These are phyloP conservation scores for Ictalurus punctatus DNA, from an alignment of 2,113 vertebrate genomes.

Conservation along the genomic window DNA sequence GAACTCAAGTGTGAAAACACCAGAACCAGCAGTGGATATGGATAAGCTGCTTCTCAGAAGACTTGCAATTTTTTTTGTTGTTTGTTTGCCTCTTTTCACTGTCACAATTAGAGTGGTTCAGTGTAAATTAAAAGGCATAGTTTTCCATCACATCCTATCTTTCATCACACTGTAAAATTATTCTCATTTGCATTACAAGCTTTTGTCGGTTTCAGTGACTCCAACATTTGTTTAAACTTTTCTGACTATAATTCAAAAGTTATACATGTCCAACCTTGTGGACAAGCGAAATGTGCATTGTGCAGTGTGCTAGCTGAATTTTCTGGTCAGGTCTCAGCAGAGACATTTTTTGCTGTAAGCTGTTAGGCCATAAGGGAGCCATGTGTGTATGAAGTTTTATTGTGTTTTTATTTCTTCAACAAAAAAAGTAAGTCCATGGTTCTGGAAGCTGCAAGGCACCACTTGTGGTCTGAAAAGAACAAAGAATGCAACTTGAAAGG, in stretches of 20 bases:
- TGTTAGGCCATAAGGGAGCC: not conserved
- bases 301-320: not conserved
- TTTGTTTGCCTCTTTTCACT: constrained; percentile 5
- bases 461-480: constrained; percentile 2
- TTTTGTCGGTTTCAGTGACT: not conserved
- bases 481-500: not conserved
- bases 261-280: not conserved
- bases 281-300: not conserved
- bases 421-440: not conserved
- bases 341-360: not conserved
- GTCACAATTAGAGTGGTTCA: constrained; percentile 19
- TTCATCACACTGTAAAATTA: not conserved
- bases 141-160: not conserved
- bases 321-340: not conserved
- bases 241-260: not conserved
- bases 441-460: not conserved
- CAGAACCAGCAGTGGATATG: not conserved
- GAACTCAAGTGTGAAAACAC: constrained; percentile 16
- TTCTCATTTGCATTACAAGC: not conserved
- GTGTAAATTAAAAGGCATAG: not conserved
- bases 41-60: constrained; percentile 5
- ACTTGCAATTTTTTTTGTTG: not conserved
- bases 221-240: not conserved
- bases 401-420: constrained; percentile 6
- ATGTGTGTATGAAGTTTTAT: not conserved